Evolutionary conservation across 2,113 vertebrate species (phyloP), one percentile per base, ranked within the genome.

Genomic region (Mirza zaza): DNA sequence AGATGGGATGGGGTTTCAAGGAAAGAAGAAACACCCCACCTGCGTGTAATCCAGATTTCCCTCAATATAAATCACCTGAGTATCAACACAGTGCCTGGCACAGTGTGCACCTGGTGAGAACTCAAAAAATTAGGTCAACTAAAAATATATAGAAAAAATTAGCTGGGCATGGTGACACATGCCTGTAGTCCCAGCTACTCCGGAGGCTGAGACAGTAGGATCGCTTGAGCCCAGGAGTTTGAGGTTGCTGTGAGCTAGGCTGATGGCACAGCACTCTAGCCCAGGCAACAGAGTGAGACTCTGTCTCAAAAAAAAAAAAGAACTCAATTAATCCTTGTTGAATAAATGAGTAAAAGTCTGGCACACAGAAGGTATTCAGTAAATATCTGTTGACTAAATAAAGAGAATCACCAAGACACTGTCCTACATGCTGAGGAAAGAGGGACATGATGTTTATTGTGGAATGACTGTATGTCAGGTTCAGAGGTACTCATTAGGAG

Each of bases 311-410:
- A 45, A 45, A 45, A 45, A 45, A 45, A 45, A 94, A 39, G 57
- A 70, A 36, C 17, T 93, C 76, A 82, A 32, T 85, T 85, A 92
- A 90, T 57, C 32, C 70, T 52, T 87, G n/a, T 3, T 70, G 75
- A 90, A 96, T 23, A 91, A 95, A 71, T 20, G 25, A 84, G 61
- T 85, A 76, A 61, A 96, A 93, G 20, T 59, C 45, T 83, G 52
- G 34, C 17, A 89, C 12, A 70, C 61, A 63, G 67, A 85, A 93
- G 17, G 25, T 86, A 89, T 81, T 91, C 34, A 70, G 76, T 63
- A 87, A 90, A 61, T 68, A 87, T 25, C 1, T 67, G 25, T n/a
- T 65, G 5, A 14, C 61, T 76, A 93, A 93, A 68, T 29, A 7
- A 90, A 87, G 36, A 88, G 42, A 83, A 83, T 23, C 79, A 65